A percentile compares a stretch with the other conserved stretches of the same genome.
These are phyloP conservation scores for Scaptodrosophila latifasciaeformis DNA, from an alignment of 2,888 invertebrate species.

Conservation along the genomic window DNA sequence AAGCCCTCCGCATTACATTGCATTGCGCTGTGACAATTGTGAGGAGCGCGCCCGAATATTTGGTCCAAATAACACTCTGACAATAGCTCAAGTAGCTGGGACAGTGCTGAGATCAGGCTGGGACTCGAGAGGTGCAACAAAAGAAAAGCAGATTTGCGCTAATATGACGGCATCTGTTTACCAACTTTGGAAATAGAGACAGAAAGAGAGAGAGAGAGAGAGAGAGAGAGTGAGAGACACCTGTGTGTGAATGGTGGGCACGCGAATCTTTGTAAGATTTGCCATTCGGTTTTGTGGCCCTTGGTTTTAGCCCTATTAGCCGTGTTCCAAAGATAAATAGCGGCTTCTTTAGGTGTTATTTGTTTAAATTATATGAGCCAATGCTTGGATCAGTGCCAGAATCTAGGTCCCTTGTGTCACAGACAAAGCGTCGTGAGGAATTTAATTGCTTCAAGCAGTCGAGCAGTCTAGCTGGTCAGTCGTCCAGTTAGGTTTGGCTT, in stretches of 20 bases:
- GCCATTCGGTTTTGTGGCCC: too few relatives aligned
- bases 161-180: constrained; percentile 64
- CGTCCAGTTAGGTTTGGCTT: too few relatives aligned
- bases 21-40: constrained; percentile 65
- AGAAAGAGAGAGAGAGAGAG: not conserved
- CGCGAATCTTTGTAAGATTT: constrained; percentile 1
- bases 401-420: constrained; percentile 24
- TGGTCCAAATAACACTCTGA: constrained; percentile 16
- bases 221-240: constrained; percentile 6
- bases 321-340: not conserved
- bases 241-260: constrained; percentile 10
- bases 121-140: constrained; percentile 52
- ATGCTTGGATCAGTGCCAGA: constrained; percentile 41
- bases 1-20: constrained; percentile 33
- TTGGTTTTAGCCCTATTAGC: not conserved
- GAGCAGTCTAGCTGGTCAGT: constrained; percentile 38
- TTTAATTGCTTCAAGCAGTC: constrained; percentile 49
- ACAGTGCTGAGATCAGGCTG: constrained; percentile 24
- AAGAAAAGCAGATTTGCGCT: constrained; percentile 64
- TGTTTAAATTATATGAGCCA: constrained; percentile 63
- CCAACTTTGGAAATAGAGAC: constrained; percentile 44
- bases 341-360: constrained; percentile 45
- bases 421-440: constrained; percentile 47
- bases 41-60: constrained; percentile 41
- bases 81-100: constrained; percentile 15